Evolutionary conservation across 2,797 vertebrate genomes (phyloP).

Genomic region (Acrocephalus scirpaceus): DNA sequence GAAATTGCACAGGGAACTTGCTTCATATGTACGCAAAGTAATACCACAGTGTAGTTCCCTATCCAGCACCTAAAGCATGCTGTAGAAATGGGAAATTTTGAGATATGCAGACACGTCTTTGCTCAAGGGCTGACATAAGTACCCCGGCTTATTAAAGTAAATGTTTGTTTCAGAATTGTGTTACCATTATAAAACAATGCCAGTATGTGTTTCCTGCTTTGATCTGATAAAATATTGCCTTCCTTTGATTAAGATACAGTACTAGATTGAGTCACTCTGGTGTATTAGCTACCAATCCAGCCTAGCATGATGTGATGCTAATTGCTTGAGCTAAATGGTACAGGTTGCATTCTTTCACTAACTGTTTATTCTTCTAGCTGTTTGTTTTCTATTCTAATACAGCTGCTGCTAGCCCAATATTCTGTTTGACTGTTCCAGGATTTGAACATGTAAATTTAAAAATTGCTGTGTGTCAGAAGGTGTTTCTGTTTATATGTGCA

Average conservation of each 20-base stretch:
- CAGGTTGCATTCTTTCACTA: background rate
- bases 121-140: background rate
- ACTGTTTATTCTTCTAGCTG: background rate
- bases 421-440: background rate
- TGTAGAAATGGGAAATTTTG: background rate
- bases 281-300: background rate
- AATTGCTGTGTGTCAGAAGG: background rate
- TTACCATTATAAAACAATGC: background rate
- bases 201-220: background rate
- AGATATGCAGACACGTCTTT: background rate
- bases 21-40: background rate
- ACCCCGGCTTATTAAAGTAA: background rate
- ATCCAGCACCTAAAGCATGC: background rate
- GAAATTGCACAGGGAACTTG: slow-evolving; percentile 16
- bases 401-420: background rate
- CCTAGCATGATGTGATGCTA: background rate
- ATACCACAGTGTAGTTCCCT: background rate
- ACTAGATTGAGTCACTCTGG: background rate
- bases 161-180: background rate
- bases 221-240: background rate
- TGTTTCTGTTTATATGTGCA: background rate
- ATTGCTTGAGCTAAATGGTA: background rate
- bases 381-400: background rate
- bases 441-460: background rate
- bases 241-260: slow-evolving; percentile 2